Evolutionary conservation across 2,888 invertebrate genomes (phyloP).

Genomic region (Leptinotarsa haldemani): DNA sequence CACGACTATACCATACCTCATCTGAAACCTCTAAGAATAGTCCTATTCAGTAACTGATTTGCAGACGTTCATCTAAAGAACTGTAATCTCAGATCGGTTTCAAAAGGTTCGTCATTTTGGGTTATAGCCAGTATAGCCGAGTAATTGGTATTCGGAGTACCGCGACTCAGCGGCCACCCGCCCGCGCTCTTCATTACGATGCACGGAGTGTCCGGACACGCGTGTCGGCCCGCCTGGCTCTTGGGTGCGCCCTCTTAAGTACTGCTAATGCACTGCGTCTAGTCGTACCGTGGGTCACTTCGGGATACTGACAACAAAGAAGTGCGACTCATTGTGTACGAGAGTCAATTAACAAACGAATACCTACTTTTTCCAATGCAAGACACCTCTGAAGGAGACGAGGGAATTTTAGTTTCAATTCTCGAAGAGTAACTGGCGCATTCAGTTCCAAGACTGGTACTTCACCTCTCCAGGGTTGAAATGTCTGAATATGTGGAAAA

Average conservation of each 20-base stretch:
- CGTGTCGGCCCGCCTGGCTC: conserved; percentile 62
- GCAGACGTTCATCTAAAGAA: too few relatives aligned
- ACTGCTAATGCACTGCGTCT: conserved; percentile 54
- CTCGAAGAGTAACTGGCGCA: too few relatives aligned
- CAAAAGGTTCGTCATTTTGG: conserved; percentile 13
- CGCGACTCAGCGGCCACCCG: conserved; percentile 52
- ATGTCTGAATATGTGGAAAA: too few relatives aligned
- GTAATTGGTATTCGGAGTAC: conserved; percentile 58
- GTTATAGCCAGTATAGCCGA: conserved; percentile 42
- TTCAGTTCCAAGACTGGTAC: too few relatives aligned
- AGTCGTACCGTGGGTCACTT: conserved; percentile 12
- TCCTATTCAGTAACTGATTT: too few relatives aligned
- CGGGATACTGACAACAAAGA: not conserved
- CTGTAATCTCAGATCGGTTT: too few relatives aligned
- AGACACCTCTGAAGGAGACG: too few relatives aligned
- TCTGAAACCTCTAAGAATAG: too few relatives aligned
- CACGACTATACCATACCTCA: too few relatives aligned
- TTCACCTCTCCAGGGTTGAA: too few relatives aligned
- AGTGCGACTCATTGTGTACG: not conserved
- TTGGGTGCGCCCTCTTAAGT: conserved; percentile 59
- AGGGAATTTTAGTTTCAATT: too few relatives aligned
- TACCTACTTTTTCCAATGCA: too few relatives aligned
- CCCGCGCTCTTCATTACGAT: conserved; percentile 60
- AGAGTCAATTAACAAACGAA: not conserved
- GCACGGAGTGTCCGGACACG: conserved; percentile 60